Conservation (phyloP, 2,888 invertebrate species). For the Dusona sp. region DNA sequence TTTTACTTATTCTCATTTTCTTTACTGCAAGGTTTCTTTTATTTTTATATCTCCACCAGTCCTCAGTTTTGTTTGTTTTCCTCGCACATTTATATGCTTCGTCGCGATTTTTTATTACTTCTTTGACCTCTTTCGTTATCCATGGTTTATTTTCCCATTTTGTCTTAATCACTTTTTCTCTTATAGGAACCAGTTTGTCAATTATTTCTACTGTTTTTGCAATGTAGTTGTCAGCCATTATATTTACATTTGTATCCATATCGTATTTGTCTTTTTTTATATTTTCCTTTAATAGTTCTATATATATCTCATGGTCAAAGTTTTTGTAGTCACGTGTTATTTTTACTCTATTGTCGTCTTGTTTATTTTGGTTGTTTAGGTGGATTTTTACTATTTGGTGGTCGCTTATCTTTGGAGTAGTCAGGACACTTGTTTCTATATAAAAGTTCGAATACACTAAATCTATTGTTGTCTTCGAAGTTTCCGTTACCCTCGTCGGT, state of each 20-base stretch:
- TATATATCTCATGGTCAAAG: constrained; percentile 23
- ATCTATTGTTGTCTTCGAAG: too few species aligned
- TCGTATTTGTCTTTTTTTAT: neutral
- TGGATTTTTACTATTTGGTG: too few species aligned
- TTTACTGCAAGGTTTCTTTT: constrained; percentile 21
- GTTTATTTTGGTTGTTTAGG: too few species aligned
- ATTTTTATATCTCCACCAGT: constrained; percentile 28
- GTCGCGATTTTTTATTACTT: constrained; percentile 34
- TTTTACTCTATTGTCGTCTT: too few species aligned
- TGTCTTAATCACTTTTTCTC: constrained; percentile 17
- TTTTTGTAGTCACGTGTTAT: constrained; percentile 52
- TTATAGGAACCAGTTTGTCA: neutral
- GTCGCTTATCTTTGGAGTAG: too few species aligned
- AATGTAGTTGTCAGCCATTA: neutral
- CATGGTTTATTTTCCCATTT: constrained; percentile 59
- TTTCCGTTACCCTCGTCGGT: too few species aligned
- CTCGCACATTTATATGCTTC: constrained; percentile 18
- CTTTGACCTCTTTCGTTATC: constrained; percentile 39
- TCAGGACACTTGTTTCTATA: too few species aligned
- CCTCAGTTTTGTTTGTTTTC: neutral
- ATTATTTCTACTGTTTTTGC: neutral
- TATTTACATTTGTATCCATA: neutral
- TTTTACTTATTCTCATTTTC: constrained; percentile 14
- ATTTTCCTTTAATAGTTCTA: neutral
- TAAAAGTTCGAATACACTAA: too few species aligned